Percentiles rank a stretch among this genome's conserved stretches.
phyloP scores from a whole-genome alignment of 35 echinoderm and acorn worm species.

The Diadema setosum region DNA sequence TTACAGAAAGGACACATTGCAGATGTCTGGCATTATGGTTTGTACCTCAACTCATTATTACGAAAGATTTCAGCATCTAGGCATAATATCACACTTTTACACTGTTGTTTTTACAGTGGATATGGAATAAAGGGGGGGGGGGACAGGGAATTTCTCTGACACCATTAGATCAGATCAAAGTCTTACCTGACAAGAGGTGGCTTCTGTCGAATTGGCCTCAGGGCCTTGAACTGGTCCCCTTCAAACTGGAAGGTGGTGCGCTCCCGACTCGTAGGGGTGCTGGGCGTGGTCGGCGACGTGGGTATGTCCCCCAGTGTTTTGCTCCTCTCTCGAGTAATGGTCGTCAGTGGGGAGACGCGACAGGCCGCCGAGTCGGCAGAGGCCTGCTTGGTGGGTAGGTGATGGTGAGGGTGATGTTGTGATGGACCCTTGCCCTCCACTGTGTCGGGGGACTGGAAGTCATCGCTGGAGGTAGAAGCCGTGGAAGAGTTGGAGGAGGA shows the following conservation, averaged over 20 bases:
- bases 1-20: too few species aligned
- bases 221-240: slow-evolving; percentile 10
- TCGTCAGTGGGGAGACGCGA: neutral
- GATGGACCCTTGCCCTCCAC: neutral
- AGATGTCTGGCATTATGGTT: too few species aligned
- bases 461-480: neutral
- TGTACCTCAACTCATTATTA: too few species aligned
- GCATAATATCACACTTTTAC: too few species aligned
- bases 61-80: too few species aligned
- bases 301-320: slow-evolving; percentile 75
- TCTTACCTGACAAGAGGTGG: slow-evolving; percentile 21
- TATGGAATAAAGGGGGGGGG: too few species aligned
- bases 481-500: neutral
- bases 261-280: neutral
- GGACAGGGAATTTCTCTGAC: too few species aligned
- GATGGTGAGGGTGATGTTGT: neutral
- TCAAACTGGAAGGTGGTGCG: neutral
- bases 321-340: slow-evolving; percentile 39
- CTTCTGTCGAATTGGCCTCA: slow-evolving; percentile 13
- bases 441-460: neutral
- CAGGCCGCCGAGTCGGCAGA: neutral
- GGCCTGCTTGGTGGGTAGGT: neutral
- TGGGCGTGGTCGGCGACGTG: slow-evolving; percentile 36
- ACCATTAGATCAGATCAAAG: too few species aligned
- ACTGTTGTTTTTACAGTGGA: too few species aligned